phyloP scores from a whole-genome alignment of 2,888 invertebrate species.

The Drosophila nr. perissopoda region DNA sequence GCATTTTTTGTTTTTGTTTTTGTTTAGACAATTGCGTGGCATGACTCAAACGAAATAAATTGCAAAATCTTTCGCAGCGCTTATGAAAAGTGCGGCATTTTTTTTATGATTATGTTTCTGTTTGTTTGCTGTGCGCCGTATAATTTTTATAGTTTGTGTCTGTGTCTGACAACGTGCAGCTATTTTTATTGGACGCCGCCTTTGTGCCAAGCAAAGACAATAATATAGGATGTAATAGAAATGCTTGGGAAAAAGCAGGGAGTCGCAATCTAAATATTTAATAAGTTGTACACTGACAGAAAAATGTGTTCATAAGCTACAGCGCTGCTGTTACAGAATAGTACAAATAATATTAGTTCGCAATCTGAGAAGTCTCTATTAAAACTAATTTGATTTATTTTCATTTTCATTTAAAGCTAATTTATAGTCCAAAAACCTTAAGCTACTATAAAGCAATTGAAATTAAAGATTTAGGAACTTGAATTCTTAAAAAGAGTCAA shows the following conservation, averaged over 20 bases:
- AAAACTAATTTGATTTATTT: neutral
- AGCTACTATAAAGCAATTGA: neutral
- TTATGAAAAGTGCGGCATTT: slow-evolving; percentile 72
- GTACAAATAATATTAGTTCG: neutral
- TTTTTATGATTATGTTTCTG: slow-evolving; percentile 64
- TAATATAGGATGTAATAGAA: slow-evolving; percentile 23
- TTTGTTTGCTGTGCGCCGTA: slow-evolving; percentile 40
- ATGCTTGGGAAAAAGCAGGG: slow-evolving; percentile 16
- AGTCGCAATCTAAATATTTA: slow-evolving; percentile 61
- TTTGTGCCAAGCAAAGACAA: slow-evolving; percentile 35
- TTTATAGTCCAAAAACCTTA: neutral
- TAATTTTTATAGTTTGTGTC: slow-evolving; percentile 61
- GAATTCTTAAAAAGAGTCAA: neutral
- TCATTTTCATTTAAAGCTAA: neutral
- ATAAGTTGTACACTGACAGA: slow-evolving; percentile 37
- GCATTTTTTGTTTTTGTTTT: slow-evolving; percentile 9
- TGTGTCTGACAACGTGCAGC: slow-evolving; percentile 62
- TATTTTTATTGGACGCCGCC: slow-evolving; percentile 62
- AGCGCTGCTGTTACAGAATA: neutral
- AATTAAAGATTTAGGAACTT: too few species aligned
- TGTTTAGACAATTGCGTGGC: slow-evolving; percentile 68
- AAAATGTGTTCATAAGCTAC: neutral
- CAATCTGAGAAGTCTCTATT: neutral
- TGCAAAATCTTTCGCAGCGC: slow-evolving; percentile 73
- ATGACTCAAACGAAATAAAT: slow-evolving; percentile 76